Percentiles rank a stretch among this genome's conserved stretches.
phyloP scores from a whole-genome alignment of 2,113 vertebrate genomes.

The Ursus arctos region DNA sequence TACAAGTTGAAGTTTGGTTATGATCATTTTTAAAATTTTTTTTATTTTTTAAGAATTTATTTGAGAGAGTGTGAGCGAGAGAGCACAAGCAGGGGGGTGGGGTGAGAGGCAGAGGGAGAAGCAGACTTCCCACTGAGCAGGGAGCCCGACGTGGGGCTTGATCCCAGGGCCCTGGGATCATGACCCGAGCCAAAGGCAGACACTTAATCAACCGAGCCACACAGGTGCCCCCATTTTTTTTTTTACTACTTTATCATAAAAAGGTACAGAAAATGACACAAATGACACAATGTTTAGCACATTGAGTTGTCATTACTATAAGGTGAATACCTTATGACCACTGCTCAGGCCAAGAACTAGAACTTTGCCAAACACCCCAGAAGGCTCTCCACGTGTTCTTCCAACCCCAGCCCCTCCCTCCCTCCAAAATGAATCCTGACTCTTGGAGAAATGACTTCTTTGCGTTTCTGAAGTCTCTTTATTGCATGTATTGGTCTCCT shows the following conservation, averaged over 20 bases:
- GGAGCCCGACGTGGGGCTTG: not conserved
- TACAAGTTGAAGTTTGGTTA: not conserved
- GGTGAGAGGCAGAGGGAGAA: not conserved
- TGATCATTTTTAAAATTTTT: not conserved
- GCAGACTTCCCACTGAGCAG: not conserved
- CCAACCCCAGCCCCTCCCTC: accelerated
- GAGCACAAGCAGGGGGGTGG: not conserved
- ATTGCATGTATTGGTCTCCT: accelerated
- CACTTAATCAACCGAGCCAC: not conserved
- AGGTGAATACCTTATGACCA: not conserved
- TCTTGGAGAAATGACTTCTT: not conserved
- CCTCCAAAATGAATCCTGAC: not conserved
- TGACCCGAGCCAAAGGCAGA: not conserved
- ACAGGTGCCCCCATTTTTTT: not conserved
- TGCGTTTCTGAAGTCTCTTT: not conserved
- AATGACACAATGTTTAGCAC: not conserved
- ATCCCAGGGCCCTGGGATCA: not conserved
- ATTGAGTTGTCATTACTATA: not conserved
- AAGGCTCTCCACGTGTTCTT: not conserved
- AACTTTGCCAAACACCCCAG: not conserved
- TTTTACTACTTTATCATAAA: not conserved
- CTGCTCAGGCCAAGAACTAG: no score
- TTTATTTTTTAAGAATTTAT: not conserved
- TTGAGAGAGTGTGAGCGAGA: not conserved
- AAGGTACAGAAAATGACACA: not conserved